phyloP scores from a whole-genome alignment of 2,888 invertebrate species.

The Pocota personata region DNA sequence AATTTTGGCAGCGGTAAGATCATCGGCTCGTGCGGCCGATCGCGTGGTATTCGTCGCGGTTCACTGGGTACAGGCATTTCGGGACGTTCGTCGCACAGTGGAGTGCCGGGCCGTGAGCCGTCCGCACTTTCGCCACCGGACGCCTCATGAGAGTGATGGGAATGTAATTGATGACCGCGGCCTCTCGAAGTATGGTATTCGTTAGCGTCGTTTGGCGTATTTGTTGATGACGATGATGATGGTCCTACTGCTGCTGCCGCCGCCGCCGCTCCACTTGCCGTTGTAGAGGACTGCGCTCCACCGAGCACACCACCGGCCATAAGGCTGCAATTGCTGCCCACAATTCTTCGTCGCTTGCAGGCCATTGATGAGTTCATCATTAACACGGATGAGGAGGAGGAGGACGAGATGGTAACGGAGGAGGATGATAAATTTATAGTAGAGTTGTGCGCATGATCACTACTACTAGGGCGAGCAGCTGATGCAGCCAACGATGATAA shows the following conservation, averaged over 20 bases:
- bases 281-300: constrained; percentile 61
- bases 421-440: constrained; percentile 73
- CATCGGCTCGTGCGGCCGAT: constrained; percentile 87
- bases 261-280: constrained; percentile 59
- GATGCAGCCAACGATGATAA: constrained; percentile 78
- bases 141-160: constrained; percentile 84
- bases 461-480: constrained; percentile 74
- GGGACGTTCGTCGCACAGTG: constrained; percentile 91
- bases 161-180: constrained; percentile 84
- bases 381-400: constrained; percentile 69
- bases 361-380: constrained; percentile 79
- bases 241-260: constrained; percentile 8
- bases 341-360: constrained; percentile 85
- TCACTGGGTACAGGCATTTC: constrained; percentile 88
- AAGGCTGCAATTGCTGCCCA: constrained; percentile 75
- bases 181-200: constrained; percentile 82
- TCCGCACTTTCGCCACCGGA: constrained; percentile 86
- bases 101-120: constrained; percentile 93
- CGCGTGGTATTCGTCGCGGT: constrained; percentile 88
- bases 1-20: constrained; percentile 94
- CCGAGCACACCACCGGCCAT: constrained; percentile 67
- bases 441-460: constrained; percentile 73
- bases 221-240: constrained; percentile 77
- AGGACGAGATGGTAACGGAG: constrained; percentile 56
- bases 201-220: constrained; percentile 79